Evolutionary conservation across 2,888 invertebrate genomes (phyloP).

Genomic region (Luperina nickerlii): DNA sequence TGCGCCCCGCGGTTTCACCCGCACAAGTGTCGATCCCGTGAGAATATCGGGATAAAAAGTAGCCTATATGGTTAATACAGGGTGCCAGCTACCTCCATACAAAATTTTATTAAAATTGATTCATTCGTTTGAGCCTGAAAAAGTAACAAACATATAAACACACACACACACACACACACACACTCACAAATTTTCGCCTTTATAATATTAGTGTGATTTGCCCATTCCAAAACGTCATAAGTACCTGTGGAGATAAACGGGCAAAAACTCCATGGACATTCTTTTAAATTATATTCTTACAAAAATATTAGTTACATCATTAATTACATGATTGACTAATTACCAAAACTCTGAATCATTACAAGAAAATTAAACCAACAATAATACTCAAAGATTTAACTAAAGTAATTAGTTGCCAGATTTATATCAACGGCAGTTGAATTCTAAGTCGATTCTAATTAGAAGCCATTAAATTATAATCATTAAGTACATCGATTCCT

Average conservation of each 20-base stretch:
- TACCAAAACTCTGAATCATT: slow-evolving; percentile 3
- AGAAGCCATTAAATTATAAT: slow-evolving; percentile 62
- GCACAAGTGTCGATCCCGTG: no score
- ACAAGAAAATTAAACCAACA: slow-evolving; percentile 1
- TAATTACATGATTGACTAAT: neutral
- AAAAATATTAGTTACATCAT: neutral
- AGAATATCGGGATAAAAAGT: no score
- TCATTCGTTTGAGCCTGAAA: no score
- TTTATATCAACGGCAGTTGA: slow-evolving; percentile 43
- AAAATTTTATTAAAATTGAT: no score
- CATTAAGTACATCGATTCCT: slow-evolving; percentile 47
- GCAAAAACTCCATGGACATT: neutral
- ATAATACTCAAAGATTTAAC: slow-evolving; percentile 20
- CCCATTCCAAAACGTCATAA: no score
- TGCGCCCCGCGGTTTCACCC: no score
- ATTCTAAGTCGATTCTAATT: slow-evolving; percentile 51
- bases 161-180: no score
- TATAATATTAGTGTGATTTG: no score
- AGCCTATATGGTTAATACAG: no score
- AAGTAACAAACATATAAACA: no score
- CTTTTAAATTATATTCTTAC: neutral
- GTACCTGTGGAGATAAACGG: neutral
- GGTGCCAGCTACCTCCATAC: no score
- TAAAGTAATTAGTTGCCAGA: slow-evolving; percentile 47
- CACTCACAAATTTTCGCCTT: no score